These are phyloP conservation scores for Serripes groenlandicus DNA, from an alignment of 2,888 invertebrate species.

Conservation along the genomic window DNA sequence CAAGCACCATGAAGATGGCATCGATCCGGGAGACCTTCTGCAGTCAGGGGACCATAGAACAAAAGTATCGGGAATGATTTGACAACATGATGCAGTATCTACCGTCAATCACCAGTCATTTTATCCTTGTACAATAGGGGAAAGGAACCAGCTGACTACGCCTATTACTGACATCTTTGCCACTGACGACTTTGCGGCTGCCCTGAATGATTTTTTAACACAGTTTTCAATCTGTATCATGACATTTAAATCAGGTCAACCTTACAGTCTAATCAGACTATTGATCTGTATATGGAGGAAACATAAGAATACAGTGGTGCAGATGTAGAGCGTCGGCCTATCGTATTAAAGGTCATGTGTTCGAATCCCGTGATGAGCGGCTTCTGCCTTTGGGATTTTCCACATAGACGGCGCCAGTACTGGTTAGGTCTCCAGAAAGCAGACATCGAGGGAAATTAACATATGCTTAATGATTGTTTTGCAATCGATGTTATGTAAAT, in stretches of 20 bases:
- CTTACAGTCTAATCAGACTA: neutral
- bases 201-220: neutral
- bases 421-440: too few species aligned
- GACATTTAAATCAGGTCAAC: neutral
- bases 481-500: too few species aligned
- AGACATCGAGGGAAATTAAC: too few species aligned
- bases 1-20: neutral
- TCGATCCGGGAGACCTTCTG: neutral
- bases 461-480: too few species aligned
- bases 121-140: neutral
- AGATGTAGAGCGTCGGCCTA: too few species aligned
- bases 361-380: too few species aligned
- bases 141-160: slow-evolving; percentile 2
- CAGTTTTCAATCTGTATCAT: neutral
- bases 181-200: neutral
- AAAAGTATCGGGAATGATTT: neutral
- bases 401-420: too few species aligned
- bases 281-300: neutral
- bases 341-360: too few species aligned
- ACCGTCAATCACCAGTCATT: slow-evolving; percentile 2
- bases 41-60: slow-evolving; percentile 3
- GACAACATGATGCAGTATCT: neutral
- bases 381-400: too few species aligned
- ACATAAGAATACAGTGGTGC: neutral
- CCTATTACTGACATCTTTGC: neutral